Evolutionary conservation across 2,888 invertebrate genomes (phyloP).

Genomic region (Colostygia pectinataria): DNA sequence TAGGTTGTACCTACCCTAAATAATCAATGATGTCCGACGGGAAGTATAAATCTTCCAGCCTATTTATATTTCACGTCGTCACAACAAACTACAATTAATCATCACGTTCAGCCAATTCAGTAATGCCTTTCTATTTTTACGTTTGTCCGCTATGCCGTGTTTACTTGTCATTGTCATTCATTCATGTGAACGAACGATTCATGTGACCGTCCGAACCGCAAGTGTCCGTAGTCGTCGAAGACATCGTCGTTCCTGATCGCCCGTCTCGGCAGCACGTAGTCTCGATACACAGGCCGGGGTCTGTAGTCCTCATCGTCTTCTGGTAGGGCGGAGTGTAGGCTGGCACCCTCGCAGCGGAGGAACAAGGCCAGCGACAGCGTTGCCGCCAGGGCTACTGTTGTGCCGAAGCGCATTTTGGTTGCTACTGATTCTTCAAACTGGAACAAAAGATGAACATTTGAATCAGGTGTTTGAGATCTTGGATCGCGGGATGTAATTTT

Average conservation of each 20-base stretch:
- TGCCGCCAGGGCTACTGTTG: constrained; percentile 51
- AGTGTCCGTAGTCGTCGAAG: constrained; percentile 89
- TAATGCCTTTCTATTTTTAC: constrained; percentile 31
- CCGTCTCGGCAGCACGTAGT: constrained; percentile 82
- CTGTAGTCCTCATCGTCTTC: constrained; percentile 68
- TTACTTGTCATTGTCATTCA: no score
- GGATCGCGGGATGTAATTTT: no score
- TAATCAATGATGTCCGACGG: constrained; percentile 22
- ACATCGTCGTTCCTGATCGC: constrained; percentile 81
- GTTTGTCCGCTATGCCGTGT: no score
- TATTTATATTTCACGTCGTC: constrained; percentile 50
- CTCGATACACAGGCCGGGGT: constrained; percentile 70
- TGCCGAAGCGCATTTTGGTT: constrained; percentile 56
- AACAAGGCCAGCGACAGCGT: constrained; percentile 50
- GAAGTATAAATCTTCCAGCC: constrained; percentile 64
- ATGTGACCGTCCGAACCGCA: constrained; percentile 86
- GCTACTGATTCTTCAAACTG: no score
- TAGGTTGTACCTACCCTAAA: no score
- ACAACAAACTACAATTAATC: no score
- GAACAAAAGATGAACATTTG: no score
- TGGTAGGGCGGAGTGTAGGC: constrained; percentile 48
- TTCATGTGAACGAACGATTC: constrained; percentile 20
- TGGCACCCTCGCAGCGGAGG: constrained; percentile 56
- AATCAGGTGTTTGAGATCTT: no score
- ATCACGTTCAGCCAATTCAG: neutral